Base-by-base conservation (phyloP, 23 tunicate species). In the Ciona savignyi region DNA sequence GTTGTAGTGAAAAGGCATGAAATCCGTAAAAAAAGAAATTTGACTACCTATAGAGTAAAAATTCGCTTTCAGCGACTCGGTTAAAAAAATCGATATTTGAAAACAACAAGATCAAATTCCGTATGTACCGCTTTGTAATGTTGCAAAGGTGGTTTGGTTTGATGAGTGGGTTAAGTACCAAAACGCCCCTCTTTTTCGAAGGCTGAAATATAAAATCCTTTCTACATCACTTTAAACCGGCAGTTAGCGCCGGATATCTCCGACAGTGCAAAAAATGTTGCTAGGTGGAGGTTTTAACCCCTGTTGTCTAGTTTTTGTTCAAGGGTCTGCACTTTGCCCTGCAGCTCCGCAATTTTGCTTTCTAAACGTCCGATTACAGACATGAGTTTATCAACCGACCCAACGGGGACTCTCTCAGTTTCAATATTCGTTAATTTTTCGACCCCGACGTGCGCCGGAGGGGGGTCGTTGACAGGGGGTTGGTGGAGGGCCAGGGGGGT, bases 301-400 rank as follows among this genome's bases (percentile, higher is more conserved):
- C n/a, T 30, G 6, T 48, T 49, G 1, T 66, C 74, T 3, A 74
- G 67, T 34, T 67, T 66, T 31, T 65, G 66, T 4, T 70, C 72
- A 42, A 81, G 35, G 29, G 72, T 70, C 2, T 81, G 72, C 2
- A 81, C 86, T 67, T 81, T 68, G 35, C 32, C 74, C 74, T 81
- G 86, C n/a, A 81, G 65, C 22, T 66, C 33, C 1, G 34, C 34
- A 3, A 81, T 35, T 23, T 65, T 63, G 0, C 67, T 63, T 73
- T 81, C 86, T 4, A 81, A 79, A 33, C 32, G 67, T 35, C 51
- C 74, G 4, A 81, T 67, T 0, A 81, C 63, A 21, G 68, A 62
- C 67, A 74, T 24, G 15, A 81, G 66, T 74, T 73, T 74, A 34
- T 73, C 79, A 34, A 81, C 15, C 15, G 56, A 42, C 9, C 11